phyloP scores from a whole-genome alignment of 2,113 vertebrate genomes.

The Amphilophus citrinellus region DNA sequence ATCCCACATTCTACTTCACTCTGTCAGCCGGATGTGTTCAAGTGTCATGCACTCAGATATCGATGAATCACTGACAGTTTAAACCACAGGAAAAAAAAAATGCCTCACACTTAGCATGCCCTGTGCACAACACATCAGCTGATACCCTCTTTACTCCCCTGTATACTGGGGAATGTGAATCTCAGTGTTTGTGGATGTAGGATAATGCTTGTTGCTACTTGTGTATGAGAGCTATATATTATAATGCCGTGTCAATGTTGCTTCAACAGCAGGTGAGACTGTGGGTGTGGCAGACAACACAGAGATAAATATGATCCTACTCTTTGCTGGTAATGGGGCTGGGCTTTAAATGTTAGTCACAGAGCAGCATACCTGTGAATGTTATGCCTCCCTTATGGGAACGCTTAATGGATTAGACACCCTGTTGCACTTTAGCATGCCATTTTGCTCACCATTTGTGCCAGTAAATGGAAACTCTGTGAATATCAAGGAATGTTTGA shows the following conservation, averaged over 20 bases:
- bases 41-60: background rate
- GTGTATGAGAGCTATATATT: background rate
- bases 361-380: constrained; percentile 25
- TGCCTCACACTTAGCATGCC: background rate
- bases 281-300: background rate
- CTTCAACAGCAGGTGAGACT: background rate
- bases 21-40: background rate
- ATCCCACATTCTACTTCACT: background rate
- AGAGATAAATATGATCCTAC: constrained; percentile 23
- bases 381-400: constrained; percentile 18
- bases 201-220: constrained; percentile 27
- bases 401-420: background rate
- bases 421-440: background rate
- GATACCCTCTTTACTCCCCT: background rate
- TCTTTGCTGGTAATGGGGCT: constrained; percentile 41
- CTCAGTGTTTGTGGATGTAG: background rate
- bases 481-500: constrained; percentile 3
- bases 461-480: constrained; percentile 21
- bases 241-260: background rate
- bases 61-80: background rate
- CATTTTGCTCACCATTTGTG: background rate
- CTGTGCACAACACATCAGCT: background rate
- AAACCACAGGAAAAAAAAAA: background rate
- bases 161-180: background rate
- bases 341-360: constrained; percentile 39